Percentiles rank a stretch among this genome's conserved stretches.
Conservation (phyloP, 2,113 vertebrate species). For the Saccopteryx bilineata region DNA sequence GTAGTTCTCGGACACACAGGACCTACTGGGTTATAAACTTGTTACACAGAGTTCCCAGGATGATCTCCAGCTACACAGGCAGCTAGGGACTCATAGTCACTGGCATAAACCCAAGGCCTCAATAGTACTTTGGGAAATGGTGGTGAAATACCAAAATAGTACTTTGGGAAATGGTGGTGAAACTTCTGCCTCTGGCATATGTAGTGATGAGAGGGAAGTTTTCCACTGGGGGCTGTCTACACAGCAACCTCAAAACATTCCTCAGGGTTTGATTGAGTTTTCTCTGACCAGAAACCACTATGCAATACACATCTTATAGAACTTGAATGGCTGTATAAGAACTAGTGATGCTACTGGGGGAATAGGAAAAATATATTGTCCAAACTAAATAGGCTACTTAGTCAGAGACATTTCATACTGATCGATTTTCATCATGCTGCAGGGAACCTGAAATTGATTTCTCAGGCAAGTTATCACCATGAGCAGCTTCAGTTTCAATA, state of each 20-base stretch:
- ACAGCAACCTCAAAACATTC: neutral
- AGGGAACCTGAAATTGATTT: slow-evolving; percentile 32
- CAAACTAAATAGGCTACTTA: neutral
- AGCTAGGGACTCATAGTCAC: neutral
- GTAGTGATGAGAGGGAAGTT: neutral
- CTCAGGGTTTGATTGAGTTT: neutral
- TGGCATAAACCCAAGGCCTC: neutral
- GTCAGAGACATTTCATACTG: neutral
- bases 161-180: neutral
- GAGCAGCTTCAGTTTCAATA: slow-evolving; percentile 40
- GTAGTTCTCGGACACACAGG: neutral
- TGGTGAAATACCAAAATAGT: neutral
- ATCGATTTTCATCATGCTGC: neutral
- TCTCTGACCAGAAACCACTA: neutral
- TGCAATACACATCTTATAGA: neutral
- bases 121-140: neutral
- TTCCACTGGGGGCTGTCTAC: neutral
- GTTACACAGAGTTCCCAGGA: neutral
- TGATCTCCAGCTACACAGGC: neutral
- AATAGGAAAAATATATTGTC: neutral
- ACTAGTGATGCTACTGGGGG: neutral
- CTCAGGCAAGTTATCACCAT: slow-evolving; percentile 3
- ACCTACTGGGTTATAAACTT: neutral
- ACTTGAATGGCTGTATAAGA: neutral
- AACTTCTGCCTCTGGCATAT: neutral